Evolutionary conservation across 2,888 invertebrate species (phyloP).

Genomic region (Apotomis betuletana): DNA sequence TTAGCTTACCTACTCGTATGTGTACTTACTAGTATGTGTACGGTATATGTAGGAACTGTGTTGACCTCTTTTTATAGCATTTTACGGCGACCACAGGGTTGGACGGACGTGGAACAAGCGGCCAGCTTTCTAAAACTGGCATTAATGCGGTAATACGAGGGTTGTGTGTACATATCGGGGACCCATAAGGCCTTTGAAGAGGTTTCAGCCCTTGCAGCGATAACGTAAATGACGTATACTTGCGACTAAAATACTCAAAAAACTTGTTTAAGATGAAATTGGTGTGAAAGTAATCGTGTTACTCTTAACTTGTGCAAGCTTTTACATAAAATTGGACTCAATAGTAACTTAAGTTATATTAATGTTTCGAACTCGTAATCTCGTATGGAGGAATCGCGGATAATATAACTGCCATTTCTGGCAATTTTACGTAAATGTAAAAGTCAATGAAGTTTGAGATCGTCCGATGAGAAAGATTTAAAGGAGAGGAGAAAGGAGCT

Average conservation of each 20-base stretch:
- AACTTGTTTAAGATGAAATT: background rate
- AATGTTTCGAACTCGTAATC: no score
- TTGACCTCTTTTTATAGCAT: slow-evolving; percentile 26
- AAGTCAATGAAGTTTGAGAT: no score
- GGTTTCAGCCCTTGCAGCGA: slow-evolving; percentile 4
- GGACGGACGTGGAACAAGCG: slow-evolving; percentile 11
- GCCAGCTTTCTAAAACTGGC: slow-evolving; percentile 26
- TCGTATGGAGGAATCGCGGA: no score
- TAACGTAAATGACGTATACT: slow-evolving; percentile 9
- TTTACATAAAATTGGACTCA: no score
- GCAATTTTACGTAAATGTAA: no score
- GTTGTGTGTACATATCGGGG: slow-evolving; percentile 18
- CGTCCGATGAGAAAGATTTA: no score
- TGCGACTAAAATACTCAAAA: background rate
- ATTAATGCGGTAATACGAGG: slow-evolving; percentile 29
- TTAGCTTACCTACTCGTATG: background rate
- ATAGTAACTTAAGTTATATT: no score
- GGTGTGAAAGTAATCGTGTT: no score
- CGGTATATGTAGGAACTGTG: background rate
- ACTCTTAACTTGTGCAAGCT: no score
- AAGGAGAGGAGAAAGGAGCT: no score
- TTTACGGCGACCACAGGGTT: slow-evolving; percentile 18
- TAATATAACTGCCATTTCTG: no score
- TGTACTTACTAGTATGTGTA: background rate
- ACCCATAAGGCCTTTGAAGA: slow-evolving; percentile 17